Conservation (phyloP, 1,140 invertebrate species). For the Drosophila carrolli region DNA sequence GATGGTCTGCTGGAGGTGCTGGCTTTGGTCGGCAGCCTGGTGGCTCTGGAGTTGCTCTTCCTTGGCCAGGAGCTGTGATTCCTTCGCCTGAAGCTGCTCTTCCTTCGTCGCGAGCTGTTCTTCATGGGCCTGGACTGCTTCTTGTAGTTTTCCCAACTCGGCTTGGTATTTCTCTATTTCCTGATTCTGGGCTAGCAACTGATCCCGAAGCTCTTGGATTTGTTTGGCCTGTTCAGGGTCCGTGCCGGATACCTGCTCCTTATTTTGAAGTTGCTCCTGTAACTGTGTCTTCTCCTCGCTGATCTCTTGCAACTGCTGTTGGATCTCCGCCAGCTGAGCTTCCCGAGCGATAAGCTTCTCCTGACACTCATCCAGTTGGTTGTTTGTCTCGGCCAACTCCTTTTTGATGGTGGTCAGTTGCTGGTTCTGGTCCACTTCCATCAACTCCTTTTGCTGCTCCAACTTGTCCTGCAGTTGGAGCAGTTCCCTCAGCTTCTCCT, state of each 20-base stretch:
- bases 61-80: slow-evolving; percentile 48
- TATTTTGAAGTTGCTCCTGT: neutral
- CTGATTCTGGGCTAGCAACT: slow-evolving; percentile 12
- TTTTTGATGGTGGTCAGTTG: slow-evolving; percentile 13
- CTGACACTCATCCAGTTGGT: slow-evolving; percentile 21
- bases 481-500: slow-evolving; percentile 16
- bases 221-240: neutral
- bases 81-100: slow-evolving; percentile 10
- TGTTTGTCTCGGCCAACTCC: slow-evolving; percentile 4
- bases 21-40: slow-evolving; percentile 9
- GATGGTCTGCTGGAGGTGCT: slow-evolving; percentile 62
- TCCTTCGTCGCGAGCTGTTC: slow-evolving; percentile 11
- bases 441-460: slow-evolving; percentile 35
- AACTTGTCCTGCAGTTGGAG: slow-evolving; percentile 32
- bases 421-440: slow-evolving; percentile 28
- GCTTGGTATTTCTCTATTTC: slow-evolving; percentile 1
- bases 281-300: neutral
- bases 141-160: neutral
- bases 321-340: slow-evolving; percentile 10
- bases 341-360: neutral
- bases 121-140: neutral
- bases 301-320: neutral
- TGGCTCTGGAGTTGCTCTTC: slow-evolving; percentile 6
- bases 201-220: neutral
- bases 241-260: neutral